Evolutionary conservation across 2,888 invertebrate genomes (phyloP), one percentile per base, ranked within the genome.

Genomic region (Drosophila sordidula): DNA sequence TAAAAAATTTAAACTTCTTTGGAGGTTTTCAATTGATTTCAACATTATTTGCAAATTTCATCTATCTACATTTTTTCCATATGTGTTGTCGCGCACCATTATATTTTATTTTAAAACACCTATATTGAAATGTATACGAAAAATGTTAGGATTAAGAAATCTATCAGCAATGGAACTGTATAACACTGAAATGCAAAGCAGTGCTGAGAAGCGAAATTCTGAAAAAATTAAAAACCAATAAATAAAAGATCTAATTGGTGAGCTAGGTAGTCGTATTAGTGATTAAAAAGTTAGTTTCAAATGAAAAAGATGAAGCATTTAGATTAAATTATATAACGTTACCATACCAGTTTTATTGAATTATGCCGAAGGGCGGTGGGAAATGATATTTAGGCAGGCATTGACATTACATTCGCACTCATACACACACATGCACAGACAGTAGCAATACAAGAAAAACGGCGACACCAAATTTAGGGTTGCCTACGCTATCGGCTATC

Each of bases 381-480:
- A 29, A 49, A 36, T 26, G 38, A 8, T 41, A 34, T 29, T 36
- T n/a, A 57, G 12, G 25, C 51, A 57, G 12, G 18, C 52, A 52
- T 38, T 57, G 61, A 18, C 57, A 61, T 57, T 61, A 64, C 63
- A 61, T 16, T 8, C 34, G 45, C 12, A 22, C 47, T 44, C 14
- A 26, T 16, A 22, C 42, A 3, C 6, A 59, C 47, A 39, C 32
- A 55, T 11, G 41, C 49, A 45, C 42, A 22, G 22, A 4, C 42
- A 42, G 12, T 18, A 49, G 45, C 12, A 52, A 57, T 45, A 50
- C 6, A 49, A 45, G 32, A 46, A 41, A 49, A 52, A 46, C 45
- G 38, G 25, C 41, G 57, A 59, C 47, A 54, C 8, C 49, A 66
- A 64, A 41, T 56, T 76, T 77, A 77, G 77, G 70, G 76, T 76